phyloP scores from a whole-genome alignment of 2,888 invertebrate genomes.

The Macrostomum cliftonense region DNA sequence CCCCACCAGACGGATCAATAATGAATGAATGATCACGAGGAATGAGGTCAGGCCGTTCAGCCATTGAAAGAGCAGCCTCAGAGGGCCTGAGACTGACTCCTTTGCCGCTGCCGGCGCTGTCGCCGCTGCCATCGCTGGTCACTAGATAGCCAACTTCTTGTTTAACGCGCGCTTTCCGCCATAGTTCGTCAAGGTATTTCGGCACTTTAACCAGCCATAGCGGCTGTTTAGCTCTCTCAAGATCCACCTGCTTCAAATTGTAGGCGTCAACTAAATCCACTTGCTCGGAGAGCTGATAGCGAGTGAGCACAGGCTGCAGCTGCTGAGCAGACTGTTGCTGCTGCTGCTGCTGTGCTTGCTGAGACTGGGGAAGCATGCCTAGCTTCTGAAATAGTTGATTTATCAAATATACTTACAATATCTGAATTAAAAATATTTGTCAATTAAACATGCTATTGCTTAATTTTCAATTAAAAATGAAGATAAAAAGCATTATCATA shows the following conservation, averaged over 20 bases:
- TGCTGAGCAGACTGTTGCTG: too few species aligned
- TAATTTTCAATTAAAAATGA: too few species aligned
- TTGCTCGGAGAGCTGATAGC: too few species aligned
- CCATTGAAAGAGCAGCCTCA: conserved; percentile 3
- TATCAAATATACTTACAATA: too few species aligned
- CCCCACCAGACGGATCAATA: neutral
- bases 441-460: too few species aligned
- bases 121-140: conserved; percentile 43
- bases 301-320: too few species aligned
- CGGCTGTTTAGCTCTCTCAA: conserved; percentile 52
- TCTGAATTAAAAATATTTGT: too few species aligned
- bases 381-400: too few species aligned
- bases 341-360: too few species aligned
- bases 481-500: too few species aligned
- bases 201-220: conserved; percentile 84
- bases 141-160: conserved; percentile 79
- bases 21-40: conserved; percentile 4
- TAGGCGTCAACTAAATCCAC: conserved; percentile 13
- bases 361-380: too few species aligned
- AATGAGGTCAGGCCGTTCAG: conserved; percentile 31
- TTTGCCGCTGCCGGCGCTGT: neutral
- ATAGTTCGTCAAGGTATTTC: conserved; percentile 80
- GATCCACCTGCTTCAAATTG: conserved; percentile 60
- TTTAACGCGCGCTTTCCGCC: conserved; percentile 75
- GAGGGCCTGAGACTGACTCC: conserved; percentile 1